Evolutionary conservation across 2,113 vertebrate genomes (phyloP).

Genomic region (Megaceryle torquata): DNA sequence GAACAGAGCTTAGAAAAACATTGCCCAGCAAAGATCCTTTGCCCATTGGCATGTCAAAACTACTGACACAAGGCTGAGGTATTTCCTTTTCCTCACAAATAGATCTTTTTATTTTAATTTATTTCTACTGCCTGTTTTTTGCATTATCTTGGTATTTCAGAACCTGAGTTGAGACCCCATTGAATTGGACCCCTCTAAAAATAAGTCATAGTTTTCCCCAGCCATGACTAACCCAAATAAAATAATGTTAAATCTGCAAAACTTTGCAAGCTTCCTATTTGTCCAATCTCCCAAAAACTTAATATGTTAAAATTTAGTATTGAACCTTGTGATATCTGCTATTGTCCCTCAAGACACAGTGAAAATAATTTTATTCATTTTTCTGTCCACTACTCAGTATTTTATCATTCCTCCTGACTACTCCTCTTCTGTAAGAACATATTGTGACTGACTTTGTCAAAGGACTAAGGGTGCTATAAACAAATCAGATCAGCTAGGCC

Average conservation of each 20-base stretch:
- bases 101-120: neutral
- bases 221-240: neutral
- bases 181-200: neutral
- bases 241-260: neutral
- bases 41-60: rapidly evolving
- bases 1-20: neutral
- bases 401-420: neutral
- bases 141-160: neutral
- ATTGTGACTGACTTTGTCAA: neutral
- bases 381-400: neutral
- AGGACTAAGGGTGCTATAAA: neutral
- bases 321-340: neutral
- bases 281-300: neutral
- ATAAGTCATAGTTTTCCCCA: neutral
- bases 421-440: neutral
- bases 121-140: neutral
- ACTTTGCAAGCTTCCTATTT: neutral
- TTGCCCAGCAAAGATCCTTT: neutral
- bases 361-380: neutral
- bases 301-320: neutral
- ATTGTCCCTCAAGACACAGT: neutral
- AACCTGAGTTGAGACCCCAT: neutral
- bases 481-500: neutral
- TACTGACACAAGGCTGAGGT: neutral
- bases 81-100: neutral